Evolutionary conservation across 2,113 vertebrate genomes (phyloP), one percentile per base, ranked within the genome.

Genomic region (Prietella phreatophila): DNA sequence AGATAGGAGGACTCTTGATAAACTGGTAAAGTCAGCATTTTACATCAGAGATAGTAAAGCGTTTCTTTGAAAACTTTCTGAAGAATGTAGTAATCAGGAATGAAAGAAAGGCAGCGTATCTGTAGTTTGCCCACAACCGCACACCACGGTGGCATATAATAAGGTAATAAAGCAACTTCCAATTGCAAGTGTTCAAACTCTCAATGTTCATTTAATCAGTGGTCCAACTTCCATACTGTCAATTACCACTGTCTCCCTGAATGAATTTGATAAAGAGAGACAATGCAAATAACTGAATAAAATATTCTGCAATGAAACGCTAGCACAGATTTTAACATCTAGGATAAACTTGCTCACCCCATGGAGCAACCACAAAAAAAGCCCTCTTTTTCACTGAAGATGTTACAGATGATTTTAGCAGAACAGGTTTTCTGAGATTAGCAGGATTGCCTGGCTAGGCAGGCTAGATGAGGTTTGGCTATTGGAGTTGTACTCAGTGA

Each of bases 361-460:
- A 84, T 30, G n/a, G 5, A 71, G 20, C 22, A n/a, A 25, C 73
- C 73, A 78, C 73, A 78, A 7, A 63, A 19, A 42, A 4, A 5
- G 50, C 9, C 25, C 25, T 39, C 58, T 20, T 65, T 87, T 78
- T 47, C 71, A n/a, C 56, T 85, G 71, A 75, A 25, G 60, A 47
- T 13, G 58, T 79, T 47, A 80, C 50, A 55, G n/a, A 79, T 55
- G 76, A 9, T 36, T 39, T 73, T 39, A 14, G 67, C 17, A 85
- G 20, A 84, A 84, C 73, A 67, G 71, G 53, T 30, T 82, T 42
- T 87, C 73, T 85, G 61, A 69, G 86, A 33, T 86, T 47, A 79
- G 50, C 36, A 63, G 53, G 3, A 47, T 58, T 36, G 81, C 36
- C 20, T 58, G n/a, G 20, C 56, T 30, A 11, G 75, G n/a, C 67